phyloP scores from a whole-genome alignment of 2,797 vertebrate species.

The Sebastes trivittatus region DNA sequence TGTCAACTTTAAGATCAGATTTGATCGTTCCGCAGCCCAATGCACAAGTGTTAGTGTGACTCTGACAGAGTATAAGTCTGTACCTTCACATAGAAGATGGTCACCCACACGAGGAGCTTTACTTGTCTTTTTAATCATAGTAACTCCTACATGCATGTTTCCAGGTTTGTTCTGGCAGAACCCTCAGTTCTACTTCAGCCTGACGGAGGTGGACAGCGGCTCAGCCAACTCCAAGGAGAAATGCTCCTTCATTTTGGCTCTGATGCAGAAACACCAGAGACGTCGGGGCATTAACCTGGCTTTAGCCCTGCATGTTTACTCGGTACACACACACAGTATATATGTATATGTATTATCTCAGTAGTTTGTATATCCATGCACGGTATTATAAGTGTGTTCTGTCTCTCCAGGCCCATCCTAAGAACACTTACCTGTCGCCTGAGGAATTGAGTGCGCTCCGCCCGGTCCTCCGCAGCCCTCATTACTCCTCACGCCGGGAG shows the following conservation, averaged over 20 bases:
- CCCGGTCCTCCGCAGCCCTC: slow-evolving; percentile 30
- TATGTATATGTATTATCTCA: too few species aligned
- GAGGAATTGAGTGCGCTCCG: slow-evolving; percentile 26
- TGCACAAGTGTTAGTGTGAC: neutral
- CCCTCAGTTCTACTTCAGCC: slow-evolving; percentile 76
- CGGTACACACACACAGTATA: slow-evolving; percentile 58
- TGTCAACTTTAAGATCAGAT: neutral
- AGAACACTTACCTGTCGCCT: slow-evolving; percentile 38
- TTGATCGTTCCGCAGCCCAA: neutral
- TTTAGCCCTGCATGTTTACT: slow-evolving; percentile 73
- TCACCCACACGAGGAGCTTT: neutral
- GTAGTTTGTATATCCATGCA: neutral
- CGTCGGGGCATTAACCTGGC: slow-evolving; percentile 52
- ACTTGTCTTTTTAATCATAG: neutral
- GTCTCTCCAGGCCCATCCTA: slow-evolving; percentile 55
- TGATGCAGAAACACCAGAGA: slow-evolving; percentile 83
- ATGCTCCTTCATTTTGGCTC: slow-evolving; percentile 82
- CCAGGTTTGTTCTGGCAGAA: slow-evolving; percentile 72
- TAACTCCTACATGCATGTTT: neutral
- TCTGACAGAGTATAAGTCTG: neutral
- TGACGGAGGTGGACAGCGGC: slow-evolving; percentile 60
- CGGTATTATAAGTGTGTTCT: neutral
- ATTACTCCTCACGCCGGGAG: slow-evolving; percentile 61
- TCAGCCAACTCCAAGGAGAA: slow-evolving; percentile 14
- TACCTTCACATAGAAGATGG: neutral